phyloP scores from a whole-genome alignment of 1,140 invertebrate genomes.

The Protaetia brevitarsis region DNA sequence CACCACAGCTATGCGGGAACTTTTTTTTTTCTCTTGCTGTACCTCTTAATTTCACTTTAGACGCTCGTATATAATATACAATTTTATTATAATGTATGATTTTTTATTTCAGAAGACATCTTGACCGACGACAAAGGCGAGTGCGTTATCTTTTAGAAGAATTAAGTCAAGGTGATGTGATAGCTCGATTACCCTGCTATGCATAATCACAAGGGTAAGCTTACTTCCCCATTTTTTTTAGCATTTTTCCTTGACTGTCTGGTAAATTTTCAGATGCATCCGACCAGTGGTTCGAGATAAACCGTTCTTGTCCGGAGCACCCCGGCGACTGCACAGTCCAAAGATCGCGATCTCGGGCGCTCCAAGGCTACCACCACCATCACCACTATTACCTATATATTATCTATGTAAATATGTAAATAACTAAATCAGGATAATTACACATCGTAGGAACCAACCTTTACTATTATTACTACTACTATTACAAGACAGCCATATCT shows the following conservation, averaged over 20 bases:
- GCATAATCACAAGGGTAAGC: constrained; percentile 95
- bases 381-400: background rate
- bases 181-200: constrained; percentile 97
- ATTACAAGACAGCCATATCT: too few relatives aligned
- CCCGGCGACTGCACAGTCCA: constrained; percentile 71
- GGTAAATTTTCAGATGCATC: constrained; percentile 75
- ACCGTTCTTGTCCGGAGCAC: constrained; percentile 94
- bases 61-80: too few relatives aligned
- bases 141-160: constrained; percentile 98
- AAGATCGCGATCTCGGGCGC: background rate
- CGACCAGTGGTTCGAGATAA: constrained; percentile 96
- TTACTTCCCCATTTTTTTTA: constrained; percentile 19
- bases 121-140: constrained; percentile 93
- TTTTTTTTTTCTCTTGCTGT: too few relatives aligned
- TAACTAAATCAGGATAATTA: constrained; percentile 14
- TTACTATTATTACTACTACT: background rate
- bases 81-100: background rate
- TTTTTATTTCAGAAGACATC: constrained; percentile 82
- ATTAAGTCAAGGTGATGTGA: constrained; percentile 88
- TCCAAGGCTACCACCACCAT: background rate
- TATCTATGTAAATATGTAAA: constrained; percentile 28
- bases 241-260: constrained; percentile 27
- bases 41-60: too few relatives aligned
- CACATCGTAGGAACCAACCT: constrained; percentile 26
- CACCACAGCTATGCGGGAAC: too few relatives aligned